A percentile compares a stretch with the other conserved stretches of the same genome.
Conservation (phyloP, 2,113 vertebrate species). For the Megalops atlanticus region DNA sequence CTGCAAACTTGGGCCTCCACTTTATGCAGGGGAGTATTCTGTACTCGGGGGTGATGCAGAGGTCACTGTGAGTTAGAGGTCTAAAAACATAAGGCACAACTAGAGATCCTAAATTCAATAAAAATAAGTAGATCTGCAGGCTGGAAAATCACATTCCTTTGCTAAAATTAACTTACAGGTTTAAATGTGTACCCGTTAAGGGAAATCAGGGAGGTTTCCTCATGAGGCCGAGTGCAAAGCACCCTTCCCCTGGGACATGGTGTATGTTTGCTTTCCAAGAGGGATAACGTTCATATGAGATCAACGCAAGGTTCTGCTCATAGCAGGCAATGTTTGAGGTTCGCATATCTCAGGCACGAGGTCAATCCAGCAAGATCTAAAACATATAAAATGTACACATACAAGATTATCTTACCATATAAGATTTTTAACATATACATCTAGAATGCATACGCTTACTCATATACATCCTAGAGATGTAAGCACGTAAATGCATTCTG, state of each 20-base stretch:
- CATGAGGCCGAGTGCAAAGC: neutral
- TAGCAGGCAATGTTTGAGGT: neutral
- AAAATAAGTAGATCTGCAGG: neutral
- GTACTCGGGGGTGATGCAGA: too few species aligned
- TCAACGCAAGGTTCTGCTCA: neutral
- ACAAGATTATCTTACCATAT: too few species aligned
- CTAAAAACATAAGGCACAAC: neutral
- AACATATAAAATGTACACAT: too few species aligned
- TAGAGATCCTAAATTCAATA: neutral
- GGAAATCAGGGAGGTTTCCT: neutral
- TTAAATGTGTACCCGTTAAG: neutral
- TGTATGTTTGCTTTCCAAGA: neutral
- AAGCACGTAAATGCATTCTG: too few species aligned
- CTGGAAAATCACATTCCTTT: slow-evolving; percentile 1
- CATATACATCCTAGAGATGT: too few species aligned
- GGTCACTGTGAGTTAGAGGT: too few species aligned
- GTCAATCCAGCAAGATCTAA: too few species aligned
- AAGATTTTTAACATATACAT: too few species aligned
- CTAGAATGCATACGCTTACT: too few species aligned
- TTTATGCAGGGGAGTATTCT: too few species aligned
- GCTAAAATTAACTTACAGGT: neutral
- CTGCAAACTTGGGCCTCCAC: too few species aligned
- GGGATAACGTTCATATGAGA: neutral
- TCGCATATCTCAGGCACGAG: too few species aligned
- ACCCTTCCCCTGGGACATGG: neutral